These are phyloP conservation scores for Oxyura jamaicensis DNA, from an alignment of 2,113 vertebrate species.

Conservation along the genomic window DNA sequence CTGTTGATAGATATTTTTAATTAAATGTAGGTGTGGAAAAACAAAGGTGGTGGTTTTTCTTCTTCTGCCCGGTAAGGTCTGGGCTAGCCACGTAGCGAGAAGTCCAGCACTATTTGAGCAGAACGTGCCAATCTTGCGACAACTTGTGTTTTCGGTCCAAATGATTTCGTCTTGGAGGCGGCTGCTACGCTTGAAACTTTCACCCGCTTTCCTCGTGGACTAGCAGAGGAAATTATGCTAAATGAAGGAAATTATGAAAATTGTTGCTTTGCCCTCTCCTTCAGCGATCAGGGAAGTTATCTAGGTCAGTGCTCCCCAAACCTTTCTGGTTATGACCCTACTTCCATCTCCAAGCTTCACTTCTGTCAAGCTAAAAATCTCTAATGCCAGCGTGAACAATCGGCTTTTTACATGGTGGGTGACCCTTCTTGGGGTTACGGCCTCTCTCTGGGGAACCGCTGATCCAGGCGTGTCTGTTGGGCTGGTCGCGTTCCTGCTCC, in stretches of 20 bases:
- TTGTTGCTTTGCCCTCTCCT: neutral
- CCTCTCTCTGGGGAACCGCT: slow-evolving; percentile 1
- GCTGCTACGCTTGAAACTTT: neutral
- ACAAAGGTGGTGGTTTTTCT: neutral
- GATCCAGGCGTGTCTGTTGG: neutral
- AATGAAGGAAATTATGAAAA: no score
- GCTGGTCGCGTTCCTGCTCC: neutral
- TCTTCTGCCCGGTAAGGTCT: neutral
- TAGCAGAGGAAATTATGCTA: no score
- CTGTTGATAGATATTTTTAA: neutral
- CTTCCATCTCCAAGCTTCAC: slow-evolving; percentile 5
- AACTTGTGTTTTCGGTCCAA: neutral
- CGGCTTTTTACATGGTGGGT: slow-evolving; percentile 16
- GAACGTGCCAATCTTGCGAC: neutral
- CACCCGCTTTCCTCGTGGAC: neutral
- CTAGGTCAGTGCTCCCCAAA: slow-evolving; percentile 42
- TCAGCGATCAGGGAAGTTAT: neutral
- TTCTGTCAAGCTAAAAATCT: slow-evolving; percentile 25
- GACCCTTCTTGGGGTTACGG: neutral
- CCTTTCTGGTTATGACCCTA: slow-evolving; percentile 14
- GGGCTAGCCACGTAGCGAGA: neutral
- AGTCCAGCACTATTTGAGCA: neutral
- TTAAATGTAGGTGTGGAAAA: neutral
- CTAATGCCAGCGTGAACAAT: neutral
- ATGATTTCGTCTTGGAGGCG: neutral